Evolutionary conservation across 2,797 vertebrate genomes (phyloP).

Genomic region (Syngnathus acus): DNA sequence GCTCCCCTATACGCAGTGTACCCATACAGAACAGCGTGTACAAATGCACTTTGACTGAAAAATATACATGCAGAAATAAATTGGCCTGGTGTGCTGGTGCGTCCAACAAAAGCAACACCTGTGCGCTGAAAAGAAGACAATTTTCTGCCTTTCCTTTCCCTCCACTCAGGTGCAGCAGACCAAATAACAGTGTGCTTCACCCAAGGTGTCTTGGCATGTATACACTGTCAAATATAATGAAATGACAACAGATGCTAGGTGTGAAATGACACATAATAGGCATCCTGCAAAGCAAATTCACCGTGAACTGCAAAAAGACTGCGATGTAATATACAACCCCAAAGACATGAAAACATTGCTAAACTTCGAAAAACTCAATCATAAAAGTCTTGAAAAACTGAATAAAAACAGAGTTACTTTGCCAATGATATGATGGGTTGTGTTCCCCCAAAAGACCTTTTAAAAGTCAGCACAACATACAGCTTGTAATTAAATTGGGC

Average conservation of each 20-base stretch:
- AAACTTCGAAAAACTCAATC: conserved; percentile 52
- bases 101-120: conserved; percentile 57
- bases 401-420: not conserved
- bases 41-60: not conserved
- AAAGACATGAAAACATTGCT: conserved; percentile 41
- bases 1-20: not conserved
- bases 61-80: conserved; percentile 30
- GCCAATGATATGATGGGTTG: not conserved
- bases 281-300: conserved; percentile 64
- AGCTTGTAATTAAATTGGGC: conserved; percentile 75
- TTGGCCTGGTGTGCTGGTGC: conserved; percentile 45
- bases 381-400: conserved; percentile 58
- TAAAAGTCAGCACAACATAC: conserved; percentile 53
- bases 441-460: conserved; percentile 50
- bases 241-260: conserved; percentile 66
- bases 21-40: not conserved
- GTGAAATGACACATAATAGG: conserved; percentile 60
- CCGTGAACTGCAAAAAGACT: conserved; percentile 58
- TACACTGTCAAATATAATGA: conserved; percentile 63
- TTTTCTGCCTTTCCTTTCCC: conserved; percentile 53
- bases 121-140: conserved; percentile 56
- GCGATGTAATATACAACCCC: conserved; percentile 60
- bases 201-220: conserved; percentile 52
- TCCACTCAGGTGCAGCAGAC: conserved; percentile 54
- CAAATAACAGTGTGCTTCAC: conserved; percentile 64